Evolutionary conservation across 2,888 invertebrate genomes (phyloP).

Genomic region (Melitaea athalia): DNA sequence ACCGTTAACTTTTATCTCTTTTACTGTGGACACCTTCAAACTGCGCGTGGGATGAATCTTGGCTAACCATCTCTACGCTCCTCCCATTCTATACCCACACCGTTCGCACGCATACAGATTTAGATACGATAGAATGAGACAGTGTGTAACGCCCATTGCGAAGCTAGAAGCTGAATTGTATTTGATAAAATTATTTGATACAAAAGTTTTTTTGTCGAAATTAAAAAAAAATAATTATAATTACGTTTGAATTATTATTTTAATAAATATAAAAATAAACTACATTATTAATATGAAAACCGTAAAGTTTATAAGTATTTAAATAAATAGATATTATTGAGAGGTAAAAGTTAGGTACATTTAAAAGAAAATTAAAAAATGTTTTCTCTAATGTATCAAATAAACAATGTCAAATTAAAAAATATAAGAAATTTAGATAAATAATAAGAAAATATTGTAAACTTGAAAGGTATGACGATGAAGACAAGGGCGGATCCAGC

Average conservation of each 20-base stretch:
- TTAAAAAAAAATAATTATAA: neutral
- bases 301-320: no score
- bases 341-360: no score
- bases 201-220: neutral
- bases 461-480: no score
- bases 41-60: conserved; percentile 57
- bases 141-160: conserved; percentile 39
- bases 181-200: conserved; percentile 10
- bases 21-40: conserved; percentile 28
- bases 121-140: conserved; percentile 30
- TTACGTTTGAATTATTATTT: neutral
- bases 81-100: conserved; percentile 54
- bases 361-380: no score
- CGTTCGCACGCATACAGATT: conserved; percentile 39
- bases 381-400: no score
- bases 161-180: conserved; percentile 15
- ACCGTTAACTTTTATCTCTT: conserved; percentile 56
- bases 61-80: conserved; percentile 46
- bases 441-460: no score
- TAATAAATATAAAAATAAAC: neutral
- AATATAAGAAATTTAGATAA: no score
- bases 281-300: no score
- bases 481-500: no score
- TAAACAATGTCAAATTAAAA: no score
- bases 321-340: no score